Conservation (phyloP, 1,140 invertebrate species). For the Micrasema minimum region DNA sequence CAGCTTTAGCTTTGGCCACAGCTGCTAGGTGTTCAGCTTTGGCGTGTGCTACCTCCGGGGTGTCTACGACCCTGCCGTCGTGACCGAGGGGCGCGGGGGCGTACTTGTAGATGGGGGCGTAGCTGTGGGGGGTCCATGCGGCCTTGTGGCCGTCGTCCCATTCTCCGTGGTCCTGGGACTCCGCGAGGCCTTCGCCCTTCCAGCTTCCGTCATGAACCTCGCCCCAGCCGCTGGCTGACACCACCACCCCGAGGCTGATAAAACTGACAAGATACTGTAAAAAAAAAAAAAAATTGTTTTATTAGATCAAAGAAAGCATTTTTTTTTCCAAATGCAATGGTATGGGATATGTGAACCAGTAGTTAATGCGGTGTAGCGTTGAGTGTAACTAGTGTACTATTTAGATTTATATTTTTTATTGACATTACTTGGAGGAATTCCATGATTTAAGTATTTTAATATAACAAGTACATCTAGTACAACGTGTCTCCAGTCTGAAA, state of each 20-base stretch:
- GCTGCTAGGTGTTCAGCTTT: conserved; percentile 48
- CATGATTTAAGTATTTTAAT: too few relatives aligned
- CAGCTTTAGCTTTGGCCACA: conserved; percentile 26
- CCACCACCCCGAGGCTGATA: conserved; percentile 30
- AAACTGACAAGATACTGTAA: conserved; percentile 26
- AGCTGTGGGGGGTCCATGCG: conserved; percentile 37
- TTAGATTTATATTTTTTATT: too few relatives aligned
- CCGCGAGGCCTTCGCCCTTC: conserved; percentile 47
- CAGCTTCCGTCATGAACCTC: conserved; percentile 42
- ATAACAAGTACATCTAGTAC: too few relatives aligned
- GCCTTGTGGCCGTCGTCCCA: conserved; percentile 18
- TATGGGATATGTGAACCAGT: too few relatives aligned
- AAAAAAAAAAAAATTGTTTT: not conserved
- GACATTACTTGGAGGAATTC: too few relatives aligned
- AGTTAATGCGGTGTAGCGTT: too few relatives aligned
- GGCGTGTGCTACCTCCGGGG: conserved; percentile 49
- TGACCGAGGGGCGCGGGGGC: conserved; percentile 42
- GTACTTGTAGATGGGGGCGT: conserved; percentile 36
- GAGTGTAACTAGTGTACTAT: too few relatives aligned
- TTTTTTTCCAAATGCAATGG: too few relatives aligned
- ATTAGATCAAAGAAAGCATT: not conserved
- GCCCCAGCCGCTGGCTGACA: conserved; percentile 36
- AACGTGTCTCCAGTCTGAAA: too few relatives aligned
- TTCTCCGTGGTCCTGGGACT: conserved; percentile 41
- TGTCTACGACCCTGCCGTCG: conserved; percentile 48